Evolutionary conservation across 37 sponge, comb jelly and placozoan genomes (phyloP).

Genomic region (Oscarella lobularis): DNA sequence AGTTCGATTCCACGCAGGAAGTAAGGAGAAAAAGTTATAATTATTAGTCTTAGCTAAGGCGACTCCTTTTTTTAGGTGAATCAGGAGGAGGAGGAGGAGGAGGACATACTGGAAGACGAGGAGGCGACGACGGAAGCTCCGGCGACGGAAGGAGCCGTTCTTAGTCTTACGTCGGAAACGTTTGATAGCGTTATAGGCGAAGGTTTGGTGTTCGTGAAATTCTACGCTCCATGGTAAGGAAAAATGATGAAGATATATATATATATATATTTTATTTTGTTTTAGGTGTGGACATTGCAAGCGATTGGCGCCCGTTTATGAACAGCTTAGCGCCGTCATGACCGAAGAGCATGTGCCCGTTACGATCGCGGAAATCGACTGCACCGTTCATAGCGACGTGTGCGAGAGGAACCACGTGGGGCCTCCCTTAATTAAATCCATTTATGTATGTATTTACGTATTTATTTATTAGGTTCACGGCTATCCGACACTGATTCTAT

Average conservation of each 20-base stretch:
- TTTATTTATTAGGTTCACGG: not conserved
- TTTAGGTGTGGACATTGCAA: conserved; percentile 3
- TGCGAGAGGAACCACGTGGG: not conserved
- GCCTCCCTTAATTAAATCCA: not conserved
- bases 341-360: not conserved
- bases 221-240: not conserved
- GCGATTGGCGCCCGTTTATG: not conserved
- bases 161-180: not conserved
- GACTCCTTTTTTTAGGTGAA: too few relatives aligned
- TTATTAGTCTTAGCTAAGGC: too few relatives aligned
- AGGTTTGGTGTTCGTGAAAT: not conserved
- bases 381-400: not conserved
- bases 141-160: not conserved
- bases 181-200: not conserved
- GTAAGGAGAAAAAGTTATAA: too few relatives aligned
- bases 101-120: too few relatives aligned
- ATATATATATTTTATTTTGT: too few relatives aligned
- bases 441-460: not conserved
- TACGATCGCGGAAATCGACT: not conserved
- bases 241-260: too few relatives aligned
- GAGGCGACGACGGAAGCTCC: too few relatives aligned
- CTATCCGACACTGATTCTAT: not conserved
- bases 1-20: too few relatives aligned
- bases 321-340: not conserved
- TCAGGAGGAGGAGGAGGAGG: too few relatives aligned